Evolutionary conservation across 1,140 invertebrate genomes (phyloP).

Genomic region (Drosophila grimshawi): DNA sequence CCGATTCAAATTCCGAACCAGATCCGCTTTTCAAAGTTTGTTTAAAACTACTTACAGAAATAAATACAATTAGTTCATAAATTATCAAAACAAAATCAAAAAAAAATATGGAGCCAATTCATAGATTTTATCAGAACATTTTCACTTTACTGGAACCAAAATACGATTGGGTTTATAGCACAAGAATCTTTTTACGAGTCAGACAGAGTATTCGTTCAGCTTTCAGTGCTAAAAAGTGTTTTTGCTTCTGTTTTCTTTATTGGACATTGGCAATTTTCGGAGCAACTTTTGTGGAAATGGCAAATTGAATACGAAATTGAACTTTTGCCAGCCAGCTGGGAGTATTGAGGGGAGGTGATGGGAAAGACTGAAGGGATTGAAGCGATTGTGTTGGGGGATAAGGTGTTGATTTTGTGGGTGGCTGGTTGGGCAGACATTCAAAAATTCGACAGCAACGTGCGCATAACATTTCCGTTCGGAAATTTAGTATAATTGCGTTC

Average conservation of each 20-base stretch:
- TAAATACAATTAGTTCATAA: too few species aligned
- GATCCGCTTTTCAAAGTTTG: too few species aligned
- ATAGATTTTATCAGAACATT: too few species aligned
- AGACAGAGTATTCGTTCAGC: neutral
- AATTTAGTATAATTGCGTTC: constrained; percentile 76
- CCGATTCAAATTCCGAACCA: too few species aligned
- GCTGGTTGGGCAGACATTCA: constrained; percentile 3
- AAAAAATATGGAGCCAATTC: too few species aligned
- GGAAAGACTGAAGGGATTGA: neutral
- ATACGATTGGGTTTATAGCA: too few species aligned
- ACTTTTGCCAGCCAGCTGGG: constrained; percentile 61
- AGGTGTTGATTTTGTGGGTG: neutral
- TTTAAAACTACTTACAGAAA: too few species aligned
- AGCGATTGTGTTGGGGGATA: neutral
- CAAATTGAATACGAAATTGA: constrained; percentile 81
- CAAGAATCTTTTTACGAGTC: too few species aligned
- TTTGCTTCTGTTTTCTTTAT: constrained; percentile 21
- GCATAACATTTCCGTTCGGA: constrained; percentile 63
- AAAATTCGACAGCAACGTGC: constrained; percentile 37
- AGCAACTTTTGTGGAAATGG: constrained; percentile 66
- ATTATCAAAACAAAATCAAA: too few species aligned
- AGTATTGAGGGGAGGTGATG: neutral
- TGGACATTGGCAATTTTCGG: constrained; percentile 37
- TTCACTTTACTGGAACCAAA: too few species aligned
- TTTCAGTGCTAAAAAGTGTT: neutral